Conservation (phyloP, 2,113 vertebrate species). For the Solenodon paradoxus region DNA sequence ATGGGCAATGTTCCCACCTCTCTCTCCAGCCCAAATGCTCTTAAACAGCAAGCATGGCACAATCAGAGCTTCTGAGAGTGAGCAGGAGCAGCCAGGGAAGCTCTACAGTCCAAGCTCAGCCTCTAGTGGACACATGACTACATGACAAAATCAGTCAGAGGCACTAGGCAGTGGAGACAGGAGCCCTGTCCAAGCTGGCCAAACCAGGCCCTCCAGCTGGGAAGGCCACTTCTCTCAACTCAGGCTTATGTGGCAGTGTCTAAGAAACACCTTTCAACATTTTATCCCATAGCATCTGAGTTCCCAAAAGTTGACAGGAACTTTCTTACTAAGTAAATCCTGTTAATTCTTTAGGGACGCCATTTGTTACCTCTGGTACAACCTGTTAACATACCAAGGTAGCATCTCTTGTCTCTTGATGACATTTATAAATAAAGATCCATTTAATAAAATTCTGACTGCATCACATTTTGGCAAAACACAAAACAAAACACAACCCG, state of each 20-base stretch:
- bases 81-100: neutral
- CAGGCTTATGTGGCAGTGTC: neutral
- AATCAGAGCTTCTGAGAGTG: neutral
- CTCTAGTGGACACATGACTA: constrained; percentile 63
- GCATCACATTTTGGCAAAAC: neutral
- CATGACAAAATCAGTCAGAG: constrained; percentile 46
- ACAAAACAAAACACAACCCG: neutral
- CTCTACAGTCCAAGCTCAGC: constrained; percentile 67
- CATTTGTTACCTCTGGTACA: neutral
- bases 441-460: neutral
- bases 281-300: neutral
- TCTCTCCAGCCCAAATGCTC: neutral
- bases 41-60: neutral
- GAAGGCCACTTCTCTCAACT: neutral
- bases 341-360: neutral
- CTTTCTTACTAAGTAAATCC: neutral
- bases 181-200: accelerated
- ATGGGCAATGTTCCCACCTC: neutral
- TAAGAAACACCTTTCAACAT: neutral
- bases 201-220: neutral
- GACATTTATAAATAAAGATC: neutral
- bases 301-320: neutral
- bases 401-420: neutral
- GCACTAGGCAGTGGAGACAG: neutral
- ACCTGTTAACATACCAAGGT: neutral